Conservation (phyloP, 1,140 invertebrate species). For the Ctenoplectra terminalis region DNA sequence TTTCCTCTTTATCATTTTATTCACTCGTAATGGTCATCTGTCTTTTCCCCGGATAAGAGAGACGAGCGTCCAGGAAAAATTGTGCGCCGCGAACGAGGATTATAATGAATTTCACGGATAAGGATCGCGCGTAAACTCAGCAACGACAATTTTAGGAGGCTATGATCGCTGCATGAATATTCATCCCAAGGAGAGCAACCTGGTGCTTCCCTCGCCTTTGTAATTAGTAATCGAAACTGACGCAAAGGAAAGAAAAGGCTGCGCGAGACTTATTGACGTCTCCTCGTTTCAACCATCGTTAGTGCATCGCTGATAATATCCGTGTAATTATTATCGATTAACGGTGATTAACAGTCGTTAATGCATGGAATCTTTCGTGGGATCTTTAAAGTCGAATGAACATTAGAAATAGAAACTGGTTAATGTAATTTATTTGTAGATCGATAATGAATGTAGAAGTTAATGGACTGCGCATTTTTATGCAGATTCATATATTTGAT, state of each 20-base stretch:
- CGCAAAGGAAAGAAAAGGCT: background rate
- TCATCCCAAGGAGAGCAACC: constrained; percentile 40
- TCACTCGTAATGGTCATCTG: constrained; percentile 7
- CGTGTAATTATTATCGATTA: background rate
- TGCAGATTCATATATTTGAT: too few species aligned
- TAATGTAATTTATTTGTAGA: too few species aligned
- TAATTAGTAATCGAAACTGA: constrained; percentile 24
- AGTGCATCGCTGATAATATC: background rate
- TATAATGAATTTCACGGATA: constrained; percentile 59
- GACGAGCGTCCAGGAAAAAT: constrained; percentile 10
- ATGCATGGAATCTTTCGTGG: too few species aligned
- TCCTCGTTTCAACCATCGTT: background rate
- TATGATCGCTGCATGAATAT: constrained; percentile 59
- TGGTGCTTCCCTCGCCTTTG: background rate
- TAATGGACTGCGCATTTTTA: too few species aligned
- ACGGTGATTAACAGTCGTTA: background rate
- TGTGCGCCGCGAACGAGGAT: constrained; percentile 39
- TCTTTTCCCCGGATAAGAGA: background rate
- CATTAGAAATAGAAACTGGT: too few species aligned
- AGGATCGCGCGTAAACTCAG: constrained; percentile 56
- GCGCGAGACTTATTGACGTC: background rate
- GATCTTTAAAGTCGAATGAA: too few species aligned
- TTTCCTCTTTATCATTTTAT: background rate
- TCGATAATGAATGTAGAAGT: too few species aligned
- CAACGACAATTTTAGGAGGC: constrained; percentile 59